A percentile compares a stretch with the other conserved stretches of the same genome.
These are phyloP conservation scores for Seladonia tumulorum DNA, from an alignment of 2,888 invertebrate genomes.

Conservation along the genomic window DNA sequence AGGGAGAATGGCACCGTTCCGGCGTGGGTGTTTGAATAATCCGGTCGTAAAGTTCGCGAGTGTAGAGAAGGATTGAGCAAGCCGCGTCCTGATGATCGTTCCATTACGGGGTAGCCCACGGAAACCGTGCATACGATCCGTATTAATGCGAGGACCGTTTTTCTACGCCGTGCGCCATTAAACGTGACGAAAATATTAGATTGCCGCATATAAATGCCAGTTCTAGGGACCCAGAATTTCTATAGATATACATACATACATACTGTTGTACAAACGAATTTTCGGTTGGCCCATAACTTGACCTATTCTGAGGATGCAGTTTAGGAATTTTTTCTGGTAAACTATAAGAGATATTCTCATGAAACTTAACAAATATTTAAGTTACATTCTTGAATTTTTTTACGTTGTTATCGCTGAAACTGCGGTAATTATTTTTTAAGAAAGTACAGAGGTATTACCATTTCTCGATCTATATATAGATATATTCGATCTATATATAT, in stretches of 20 bases:
- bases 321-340: neutral
- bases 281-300: neutral
- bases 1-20: slow-evolving; percentile 27
- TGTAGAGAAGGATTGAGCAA: slow-evolving; percentile 50
- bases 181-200: slow-evolving; percentile 17
- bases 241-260: neutral
- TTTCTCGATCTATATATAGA: neutral
- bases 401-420: neutral
- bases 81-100: slow-evolving; percentile 49
- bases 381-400: neutral
- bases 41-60: slow-evolving; percentile 62
- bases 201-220: neutral
- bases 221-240: neutral
- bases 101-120: slow-evolving; percentile 30
- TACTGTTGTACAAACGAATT: neutral
- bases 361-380: neutral
- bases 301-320: neutral
- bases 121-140: slow-evolving; percentile 36
- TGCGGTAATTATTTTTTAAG: neutral
- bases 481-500: too few species aligned
- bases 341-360: neutral
- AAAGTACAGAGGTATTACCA: neutral
- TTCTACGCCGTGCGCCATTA: slow-evolving; percentile 5
- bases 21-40: slow-evolving; percentile 61
- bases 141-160: slow-evolving; percentile 32